Percentiles rank a stretch among this genome's conserved stretches.
phyloP scores from a whole-genome alignment of 2,888 invertebrate genomes.

The Mythimna pallens region DNA sequence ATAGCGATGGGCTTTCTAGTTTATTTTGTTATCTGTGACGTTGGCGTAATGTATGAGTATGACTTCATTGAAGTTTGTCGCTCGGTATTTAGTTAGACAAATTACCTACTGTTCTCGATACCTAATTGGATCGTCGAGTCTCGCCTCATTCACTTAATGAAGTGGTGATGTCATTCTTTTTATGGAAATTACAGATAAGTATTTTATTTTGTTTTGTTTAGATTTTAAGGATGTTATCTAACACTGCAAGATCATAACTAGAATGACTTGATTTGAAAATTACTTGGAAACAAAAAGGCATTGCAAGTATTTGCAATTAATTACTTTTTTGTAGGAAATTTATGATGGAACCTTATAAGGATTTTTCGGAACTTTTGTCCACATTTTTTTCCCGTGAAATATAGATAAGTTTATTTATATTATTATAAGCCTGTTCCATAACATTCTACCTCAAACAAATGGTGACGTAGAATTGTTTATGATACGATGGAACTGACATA shows the following conservation, averaged over 20 bases:
- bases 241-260: neutral
- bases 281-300: neutral
- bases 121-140: slow-evolving; percentile 19
- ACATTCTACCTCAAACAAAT: no score
- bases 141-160: slow-evolving; percentile 7
- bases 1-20: slow-evolving; percentile 48
- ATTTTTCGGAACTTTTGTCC: no score
- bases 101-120: slow-evolving; percentile 40
- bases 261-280: neutral
- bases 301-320: neutral
- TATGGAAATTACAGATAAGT: neutral
- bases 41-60: slow-evolving; percentile 28
- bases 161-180: slow-evolving; percentile 18
- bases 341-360: neutral
- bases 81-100: slow-evolving; percentile 4
- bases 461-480: no score
- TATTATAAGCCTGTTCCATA: no score
- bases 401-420: no score
- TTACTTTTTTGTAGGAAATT: neutral
- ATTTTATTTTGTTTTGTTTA: neutral
- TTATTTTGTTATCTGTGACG: slow-evolving; percentile 55
- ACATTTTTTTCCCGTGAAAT: no score
- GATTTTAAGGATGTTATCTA: slow-evolving; percentile 6
- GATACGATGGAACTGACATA: no score
- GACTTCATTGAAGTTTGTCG: slow-evolving; percentile 41